Base-by-base conservation (phyloP, 2,797 vertebrate genomes). In the Xiphophorus birchmanni region DNA sequence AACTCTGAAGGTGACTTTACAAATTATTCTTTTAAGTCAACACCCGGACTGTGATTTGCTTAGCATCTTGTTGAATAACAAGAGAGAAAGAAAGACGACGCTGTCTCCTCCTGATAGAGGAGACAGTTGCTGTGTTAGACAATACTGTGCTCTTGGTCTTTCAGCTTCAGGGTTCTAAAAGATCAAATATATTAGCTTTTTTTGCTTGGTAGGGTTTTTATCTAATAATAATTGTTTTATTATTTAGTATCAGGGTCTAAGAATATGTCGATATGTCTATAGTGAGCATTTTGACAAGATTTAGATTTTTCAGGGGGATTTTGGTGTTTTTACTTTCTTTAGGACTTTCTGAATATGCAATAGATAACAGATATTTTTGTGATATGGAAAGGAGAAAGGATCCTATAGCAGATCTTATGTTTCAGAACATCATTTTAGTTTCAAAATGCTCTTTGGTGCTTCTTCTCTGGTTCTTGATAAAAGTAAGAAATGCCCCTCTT, bases 221-320 rank as follows among this genome's bases (percentile, higher is more conserved):
- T 42, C 29, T 74, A 54, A 45, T 15, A 37, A 71, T 0, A 83
- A 44, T 35, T 72, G 2, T 73, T 76, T 74, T 11, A 18, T 42
- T 23, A n/a, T 81, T 88, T 77, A 75, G 80, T 80, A 80, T 67
- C 13, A 17, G 8, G 32, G 35, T 40, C 47, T 17, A 44, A 11
- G 15, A 56, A 17, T 65, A 40, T 18, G 8, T 40, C 60, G 63
- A 40, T 74, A 26, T 18, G 18, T 37, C 37, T 44, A 15, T 42
- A 37, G 0, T 32, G 63, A 26, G 3, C 32, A 40, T 63, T 56
- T 18, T 5, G 17, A 67, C 35, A 40, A 71, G 23, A 71, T 71
- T 21, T n/a, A 12, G 12, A 71, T n/a, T 71, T 71, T 40, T 17
- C 60, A 65, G 54, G 52, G 52, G 9, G 21, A 26, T 63, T 40